These are phyloP conservation scores for Crotalus helleri DNA, from an alignment of 2,113 vertebrate genomes.

Conservation along the genomic window DNA sequence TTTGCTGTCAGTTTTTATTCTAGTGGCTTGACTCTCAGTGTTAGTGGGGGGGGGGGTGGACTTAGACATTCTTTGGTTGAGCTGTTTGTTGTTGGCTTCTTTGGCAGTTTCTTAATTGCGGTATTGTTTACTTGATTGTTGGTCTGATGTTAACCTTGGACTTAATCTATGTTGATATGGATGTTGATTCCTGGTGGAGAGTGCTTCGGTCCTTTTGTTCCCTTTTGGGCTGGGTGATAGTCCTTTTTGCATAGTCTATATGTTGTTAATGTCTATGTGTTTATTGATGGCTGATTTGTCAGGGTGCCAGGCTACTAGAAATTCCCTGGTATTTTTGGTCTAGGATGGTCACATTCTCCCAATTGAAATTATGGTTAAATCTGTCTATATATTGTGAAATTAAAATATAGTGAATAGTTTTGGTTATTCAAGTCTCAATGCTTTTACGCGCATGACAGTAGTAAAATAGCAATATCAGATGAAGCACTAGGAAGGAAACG, in stretches of 20 bases:
- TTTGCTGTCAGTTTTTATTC: not conserved
- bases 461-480: not conserved
- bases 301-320: not conserved
- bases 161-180: not conserved
- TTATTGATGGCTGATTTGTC: not conserved
- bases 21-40: too few species aligned
- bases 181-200: not conserved
- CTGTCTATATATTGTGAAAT: not conserved
- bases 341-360: not conserved
- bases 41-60: too few species aligned
- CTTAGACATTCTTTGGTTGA: not conserved
- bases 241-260: not conserved
- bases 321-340: not conserved
- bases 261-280: not conserved
- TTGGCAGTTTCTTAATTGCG: not conserved
- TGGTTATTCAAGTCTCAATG: not conserved
- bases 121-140: too few species aligned
- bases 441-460: not conserved
- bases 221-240: not conserved
- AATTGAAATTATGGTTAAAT: not conserved
- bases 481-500: not conserved
- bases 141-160: too few species aligned
- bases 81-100: not conserved
- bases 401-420: not conserved
- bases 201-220: not conserved